These are phyloP conservation scores for Apostichopus californicus DNA, from an alignment of 35 echinoderm and acorn worm genomes.

Conservation along the genomic window DNA sequence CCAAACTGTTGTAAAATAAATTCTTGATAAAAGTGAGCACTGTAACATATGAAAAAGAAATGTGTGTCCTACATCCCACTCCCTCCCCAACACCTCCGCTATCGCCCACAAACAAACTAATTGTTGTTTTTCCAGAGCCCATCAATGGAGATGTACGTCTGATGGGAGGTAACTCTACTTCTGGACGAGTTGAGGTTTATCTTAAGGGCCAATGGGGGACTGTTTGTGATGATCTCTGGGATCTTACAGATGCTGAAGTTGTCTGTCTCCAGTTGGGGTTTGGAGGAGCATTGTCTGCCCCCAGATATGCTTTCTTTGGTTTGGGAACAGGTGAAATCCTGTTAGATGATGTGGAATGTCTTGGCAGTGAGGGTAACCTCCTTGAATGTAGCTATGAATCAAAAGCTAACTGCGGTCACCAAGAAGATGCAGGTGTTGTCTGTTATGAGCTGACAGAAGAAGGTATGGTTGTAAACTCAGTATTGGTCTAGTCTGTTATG, in stretches of 20 bases:
- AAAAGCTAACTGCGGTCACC: neutral
- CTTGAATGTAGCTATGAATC: neutral
- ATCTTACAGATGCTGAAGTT: constrained; percentile 41
- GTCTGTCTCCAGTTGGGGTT: constrained; percentile 63
- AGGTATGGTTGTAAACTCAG: too few relatives aligned
- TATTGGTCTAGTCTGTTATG: too few relatives aligned
- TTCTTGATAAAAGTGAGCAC: too few relatives aligned
- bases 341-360: neutral
- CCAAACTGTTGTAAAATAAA: too few relatives aligned
- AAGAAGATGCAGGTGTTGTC: constrained; percentile 5
- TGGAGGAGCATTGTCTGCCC: neutral
- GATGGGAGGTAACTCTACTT: neutral
- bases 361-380: neutral
- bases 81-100: too few relatives aligned
- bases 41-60: too few relatives aligned
- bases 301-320: neutral
- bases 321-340: neutral
- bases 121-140: neutral
- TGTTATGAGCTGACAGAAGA: neutral
- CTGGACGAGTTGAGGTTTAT: constrained; percentile 5
- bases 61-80: too few relatives aligned
- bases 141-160: neutral
- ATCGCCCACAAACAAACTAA: too few relatives aligned
- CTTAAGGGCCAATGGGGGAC: constrained; percentile 43
- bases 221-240: constrained; percentile 62